Evolutionary conservation across 2,797 vertebrate genomes (phyloP).

Genomic region (Peromyscus melanophrys): DNA sequence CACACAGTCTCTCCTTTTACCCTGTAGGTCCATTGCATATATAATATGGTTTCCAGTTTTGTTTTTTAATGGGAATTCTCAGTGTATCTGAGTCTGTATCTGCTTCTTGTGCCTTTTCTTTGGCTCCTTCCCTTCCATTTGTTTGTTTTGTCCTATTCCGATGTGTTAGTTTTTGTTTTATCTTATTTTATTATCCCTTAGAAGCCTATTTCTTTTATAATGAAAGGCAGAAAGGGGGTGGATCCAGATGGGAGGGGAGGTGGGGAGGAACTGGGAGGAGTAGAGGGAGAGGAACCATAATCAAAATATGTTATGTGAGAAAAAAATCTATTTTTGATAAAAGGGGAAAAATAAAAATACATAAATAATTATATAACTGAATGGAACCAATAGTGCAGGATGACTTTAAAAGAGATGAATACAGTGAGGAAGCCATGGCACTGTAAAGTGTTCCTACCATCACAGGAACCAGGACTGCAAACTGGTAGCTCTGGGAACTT

Average conservation of each 20-base stretch:
- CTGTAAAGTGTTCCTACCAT: background rate
- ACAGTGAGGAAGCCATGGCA: background rate
- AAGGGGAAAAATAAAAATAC: background rate
- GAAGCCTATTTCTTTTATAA: background rate
- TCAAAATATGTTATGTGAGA: background rate
- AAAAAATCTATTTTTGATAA: background rate
- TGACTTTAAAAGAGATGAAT: background rate
- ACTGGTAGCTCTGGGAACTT: background rate
- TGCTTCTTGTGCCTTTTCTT: background rate
- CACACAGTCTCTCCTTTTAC: background rate
- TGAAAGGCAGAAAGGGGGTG: background rate
- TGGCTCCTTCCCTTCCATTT: background rate
- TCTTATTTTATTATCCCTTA: background rate
- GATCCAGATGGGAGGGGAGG: background rate
- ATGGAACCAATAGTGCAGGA: background rate
- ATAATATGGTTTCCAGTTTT: background rate
- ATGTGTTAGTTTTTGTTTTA: background rate
- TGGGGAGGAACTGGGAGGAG: background rate
- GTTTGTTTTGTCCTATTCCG: background rate
- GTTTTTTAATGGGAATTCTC: background rate
- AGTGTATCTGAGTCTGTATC: background rate
- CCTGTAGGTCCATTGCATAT: background rate
- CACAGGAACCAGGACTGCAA: background rate
- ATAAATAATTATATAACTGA: background rate
- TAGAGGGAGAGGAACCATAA: background rate